phyloP scores from a whole-genome alignment of 53 echinoderm and acorn worm genomes.

The Henricia sp. region DNA sequence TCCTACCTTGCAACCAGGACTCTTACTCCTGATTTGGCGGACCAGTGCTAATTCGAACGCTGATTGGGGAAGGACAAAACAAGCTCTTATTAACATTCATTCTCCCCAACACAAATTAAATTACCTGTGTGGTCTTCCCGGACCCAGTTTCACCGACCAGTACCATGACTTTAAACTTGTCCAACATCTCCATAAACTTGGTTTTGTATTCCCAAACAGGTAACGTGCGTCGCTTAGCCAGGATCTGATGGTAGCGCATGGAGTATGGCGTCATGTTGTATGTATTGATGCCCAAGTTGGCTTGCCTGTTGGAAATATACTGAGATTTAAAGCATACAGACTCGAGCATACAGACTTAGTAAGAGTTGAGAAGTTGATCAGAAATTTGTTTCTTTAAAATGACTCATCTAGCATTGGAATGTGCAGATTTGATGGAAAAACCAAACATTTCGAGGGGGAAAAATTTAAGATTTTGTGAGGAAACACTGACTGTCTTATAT shows the following conservation, averaged over 20 bases:
- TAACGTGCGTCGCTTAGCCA: slow-evolving; percentile 85
- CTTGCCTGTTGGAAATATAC: slow-evolving; percentile 10
- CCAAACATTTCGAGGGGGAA: no score
- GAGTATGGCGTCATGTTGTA: slow-evolving; percentile 77
- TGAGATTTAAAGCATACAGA: not conserved
- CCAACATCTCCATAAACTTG: slow-evolving; percentile 92
- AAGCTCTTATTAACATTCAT: no score
- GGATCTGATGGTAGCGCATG: slow-evolving; percentile 71
- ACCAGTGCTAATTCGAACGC: no score
- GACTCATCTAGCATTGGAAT: no score
- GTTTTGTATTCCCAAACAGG: slow-evolving; percentile 95
- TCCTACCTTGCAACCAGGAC: no score
- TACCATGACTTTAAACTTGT: slow-evolving; percentile 89
- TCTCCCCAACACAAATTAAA: slow-evolving; percentile 11
- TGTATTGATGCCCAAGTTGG: slow-evolving; percentile 41
- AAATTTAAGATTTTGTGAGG: no score
- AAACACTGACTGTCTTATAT: no score
- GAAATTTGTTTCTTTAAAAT: no score
- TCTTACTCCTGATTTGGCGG: no score
- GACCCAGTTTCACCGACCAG: slow-evolving; percentile 98
- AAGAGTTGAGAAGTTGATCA: no score
- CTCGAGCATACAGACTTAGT: not conserved
- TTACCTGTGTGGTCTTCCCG: slow-evolving; percentile 99
- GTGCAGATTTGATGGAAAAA: no score
- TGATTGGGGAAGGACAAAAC: no score